Evolutionary conservation across 2,888 invertebrate species (phyloP), one percentile per base, ranked within the genome.

Genomic region (Ametastegia equiseti): DNA sequence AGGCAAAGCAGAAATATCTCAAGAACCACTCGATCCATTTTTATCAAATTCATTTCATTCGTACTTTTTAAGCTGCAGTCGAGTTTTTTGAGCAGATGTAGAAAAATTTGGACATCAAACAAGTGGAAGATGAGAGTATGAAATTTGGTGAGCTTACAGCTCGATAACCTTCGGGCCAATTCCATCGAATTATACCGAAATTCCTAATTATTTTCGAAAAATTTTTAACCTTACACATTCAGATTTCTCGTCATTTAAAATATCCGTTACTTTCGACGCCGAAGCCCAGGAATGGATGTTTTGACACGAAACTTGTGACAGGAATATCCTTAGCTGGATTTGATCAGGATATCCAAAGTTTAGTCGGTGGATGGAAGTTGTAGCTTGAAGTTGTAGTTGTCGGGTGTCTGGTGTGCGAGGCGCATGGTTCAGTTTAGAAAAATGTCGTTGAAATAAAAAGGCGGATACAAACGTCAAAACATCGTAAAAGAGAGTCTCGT

Each of bases 391-490:
- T 39, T 36, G 71, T n/a, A 23, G 45, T 15, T 6, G 33, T 11
- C 19, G 19, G 33, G 27, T n/a, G 45, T 65, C 36, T 50, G 63
- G 39, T 30, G 78, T 42, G 63, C 39, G 75, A n/a, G n/a, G 69
- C 75, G 69, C 47, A 77, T 50, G 77, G 57, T 73, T 78, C 81
- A 50, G 81, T 69, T 82, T 77, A 80, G 77, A 83, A 82, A 65
- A 83, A 82, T 81, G 81, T 81, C 36, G 50, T 54, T 80, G 47
- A 79, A 84, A 84, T 83, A 83, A 84, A 84, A 84, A 84, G 77
- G 81, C 84, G 84, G 82, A 84, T 84, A 82, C 83, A 71, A 80
- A 82, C 82, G 82, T 84, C 84, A 82, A 82, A 81, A 71, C 81
- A 77, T 84, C 84, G 84, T 84, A 84, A 84, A 84, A 81, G 81